These are phyloP conservation scores for Heliconius aoede DNA, from an alignment of 2,888 invertebrate genomes.

Conservation along the genomic window DNA sequence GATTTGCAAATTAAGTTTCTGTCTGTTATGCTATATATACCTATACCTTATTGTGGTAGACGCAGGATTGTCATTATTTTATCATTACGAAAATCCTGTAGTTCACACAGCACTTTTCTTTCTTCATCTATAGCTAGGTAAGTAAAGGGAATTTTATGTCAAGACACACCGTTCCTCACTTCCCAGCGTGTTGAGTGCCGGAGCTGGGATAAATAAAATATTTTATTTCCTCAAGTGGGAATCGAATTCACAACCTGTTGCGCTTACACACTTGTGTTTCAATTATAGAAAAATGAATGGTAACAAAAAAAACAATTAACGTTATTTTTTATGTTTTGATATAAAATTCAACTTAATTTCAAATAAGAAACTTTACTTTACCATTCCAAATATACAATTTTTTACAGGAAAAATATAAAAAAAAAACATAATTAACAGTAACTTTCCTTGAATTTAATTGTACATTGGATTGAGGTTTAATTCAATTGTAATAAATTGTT, in stretches of 20 bases:
- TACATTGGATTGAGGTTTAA: background rate
- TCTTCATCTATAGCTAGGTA: background rate
- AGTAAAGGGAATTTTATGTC: background rate
- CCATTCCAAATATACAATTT: too few relatives aligned
- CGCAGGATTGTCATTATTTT: too few relatives aligned
- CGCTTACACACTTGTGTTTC: too few relatives aligned
- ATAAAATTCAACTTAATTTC: too few relatives aligned
- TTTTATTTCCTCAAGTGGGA: background rate
- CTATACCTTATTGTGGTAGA: too few relatives aligned
- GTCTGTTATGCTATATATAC: background rate
- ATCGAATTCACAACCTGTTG: background rate
- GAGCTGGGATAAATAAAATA: background rate
- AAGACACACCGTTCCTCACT: background rate
- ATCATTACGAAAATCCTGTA: too few relatives aligned
- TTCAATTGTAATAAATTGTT: background rate
- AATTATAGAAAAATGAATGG: too few relatives aligned
- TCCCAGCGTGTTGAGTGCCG: background rate
- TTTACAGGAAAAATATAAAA: background rate
- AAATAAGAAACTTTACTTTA: too few relatives aligned
- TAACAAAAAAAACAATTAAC: too few relatives aligned
- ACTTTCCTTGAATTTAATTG: conserved; percentile 4
- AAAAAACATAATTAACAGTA: background rate
- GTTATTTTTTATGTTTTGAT: too few relatives aligned
- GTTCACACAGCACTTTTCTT: too few relatives aligned
- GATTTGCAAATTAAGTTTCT: conserved; percentile 23